A percentile compares a stretch with the other conserved stretches of the same genome.
phyloP scores from a whole-genome alignment of 2,888 invertebrate species.

The Cheilosia vulpina region DNA sequence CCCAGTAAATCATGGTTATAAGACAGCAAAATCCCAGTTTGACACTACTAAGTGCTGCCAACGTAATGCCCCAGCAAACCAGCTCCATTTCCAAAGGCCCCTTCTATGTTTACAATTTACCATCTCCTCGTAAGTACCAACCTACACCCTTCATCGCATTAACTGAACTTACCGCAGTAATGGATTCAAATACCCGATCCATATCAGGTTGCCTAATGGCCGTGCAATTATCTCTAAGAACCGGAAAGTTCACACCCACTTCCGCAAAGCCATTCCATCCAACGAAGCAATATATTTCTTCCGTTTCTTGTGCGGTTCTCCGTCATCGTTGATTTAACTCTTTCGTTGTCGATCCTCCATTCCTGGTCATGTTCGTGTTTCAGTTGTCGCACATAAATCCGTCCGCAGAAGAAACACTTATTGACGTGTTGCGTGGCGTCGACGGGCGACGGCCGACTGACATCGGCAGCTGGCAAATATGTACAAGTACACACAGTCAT shows the following conservation, averaged over 20 bases:
- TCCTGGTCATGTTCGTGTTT: constrained; percentile 38
- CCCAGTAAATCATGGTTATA: too few species aligned
- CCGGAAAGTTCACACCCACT: constrained; percentile 44
- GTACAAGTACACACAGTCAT: neutral
- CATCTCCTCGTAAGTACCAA: neutral
- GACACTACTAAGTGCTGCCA: too few species aligned
- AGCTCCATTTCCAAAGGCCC: too few species aligned
- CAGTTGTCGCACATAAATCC: constrained; percentile 43
- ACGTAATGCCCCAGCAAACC: too few species aligned
- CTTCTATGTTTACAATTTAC: neutral
- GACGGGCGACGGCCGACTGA: neutral
- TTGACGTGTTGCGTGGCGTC: constrained; percentile 10
- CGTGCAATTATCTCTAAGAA: constrained; percentile 41
- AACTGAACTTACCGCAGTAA: neutral
- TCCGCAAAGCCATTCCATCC: constrained; percentile 31
- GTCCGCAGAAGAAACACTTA: constrained; percentile 33
- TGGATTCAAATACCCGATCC: constrained; percentile 5
- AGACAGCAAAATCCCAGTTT: too few species aligned
- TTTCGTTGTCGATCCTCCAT: constrained; percentile 1
- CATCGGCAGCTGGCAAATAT: constrained; percentile 45
- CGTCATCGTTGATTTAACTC: neutral
- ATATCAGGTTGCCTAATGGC: constrained; percentile 47
- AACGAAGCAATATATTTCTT: constrained; percentile 28
- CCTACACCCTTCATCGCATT: neutral
- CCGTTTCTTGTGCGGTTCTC: constrained; percentile 1